Conservation (phyloP, 2,797 vertebrate genomes). For the Clarias platycephalus region DNA sequence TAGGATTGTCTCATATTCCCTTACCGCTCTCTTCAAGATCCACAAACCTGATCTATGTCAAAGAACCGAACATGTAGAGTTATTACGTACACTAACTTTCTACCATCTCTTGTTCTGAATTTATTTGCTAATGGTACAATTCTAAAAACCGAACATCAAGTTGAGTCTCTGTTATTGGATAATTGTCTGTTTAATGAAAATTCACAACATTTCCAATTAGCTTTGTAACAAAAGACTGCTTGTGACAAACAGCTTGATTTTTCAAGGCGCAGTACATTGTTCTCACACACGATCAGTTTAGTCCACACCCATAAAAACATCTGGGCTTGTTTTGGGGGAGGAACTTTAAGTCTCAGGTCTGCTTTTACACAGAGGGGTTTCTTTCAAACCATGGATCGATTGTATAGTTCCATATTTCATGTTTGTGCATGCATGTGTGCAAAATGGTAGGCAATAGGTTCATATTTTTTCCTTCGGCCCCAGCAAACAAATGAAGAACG, state of each 20-base stretch:
- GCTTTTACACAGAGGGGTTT: neutral
- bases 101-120: neutral
- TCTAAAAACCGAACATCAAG: conserved; percentile 6
- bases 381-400: neutral
- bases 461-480: neutral
- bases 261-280: conserved; percentile 46
- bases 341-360: neutral
- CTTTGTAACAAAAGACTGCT: conserved; percentile 30
- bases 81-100: neutral
- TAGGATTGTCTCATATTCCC: conserved; percentile 2
- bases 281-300: neutral
- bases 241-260: conserved; percentile 49
- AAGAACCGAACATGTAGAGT: too few relatives aligned
- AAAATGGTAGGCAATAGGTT: neutral
- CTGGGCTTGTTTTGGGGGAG: neutral
- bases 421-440: neutral
- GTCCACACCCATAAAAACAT: neutral
- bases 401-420: neutral
- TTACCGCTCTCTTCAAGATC: conserved; percentile 7
- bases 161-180: conserved; percentile 26
- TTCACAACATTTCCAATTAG: conserved; percentile 46
- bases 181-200: conserved; percentile 53
- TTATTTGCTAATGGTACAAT: neutral
- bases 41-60: neutral
- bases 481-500: neutral